Conservation (phyloP, 2,113 vertebrate species). For the Etheostoma cragini region DNA sequence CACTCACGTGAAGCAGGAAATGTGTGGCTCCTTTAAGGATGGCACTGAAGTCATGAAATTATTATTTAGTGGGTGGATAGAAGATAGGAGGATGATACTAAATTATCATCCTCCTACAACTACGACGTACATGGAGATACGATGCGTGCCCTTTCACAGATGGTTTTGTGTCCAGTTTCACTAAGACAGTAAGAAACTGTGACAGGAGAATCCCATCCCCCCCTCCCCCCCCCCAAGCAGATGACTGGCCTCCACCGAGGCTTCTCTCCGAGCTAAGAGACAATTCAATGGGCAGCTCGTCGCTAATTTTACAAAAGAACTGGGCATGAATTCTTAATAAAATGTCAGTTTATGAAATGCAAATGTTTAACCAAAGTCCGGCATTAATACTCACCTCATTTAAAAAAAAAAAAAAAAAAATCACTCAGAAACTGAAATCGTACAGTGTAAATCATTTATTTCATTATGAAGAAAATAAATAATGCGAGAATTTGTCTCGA, state of each 20-base stretch:
- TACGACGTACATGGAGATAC: conserved; percentile 17
- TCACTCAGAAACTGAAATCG: neutral
- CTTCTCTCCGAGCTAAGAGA: conserved; percentile 29
- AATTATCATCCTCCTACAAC: conserved; percentile 64
- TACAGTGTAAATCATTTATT: conserved; percentile 45
- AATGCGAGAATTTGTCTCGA: neutral
- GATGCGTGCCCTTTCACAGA: conserved; percentile 39
- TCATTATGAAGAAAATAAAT: conserved; percentile 12
- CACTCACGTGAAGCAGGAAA: conserved; percentile 63
- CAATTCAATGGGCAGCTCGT: conserved; percentile 38
- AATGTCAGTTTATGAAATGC: conserved; percentile 13
- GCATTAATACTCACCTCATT: neutral
- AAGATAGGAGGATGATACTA: conserved; percentile 58
- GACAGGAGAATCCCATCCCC: no score
- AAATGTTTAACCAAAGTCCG: neutral
- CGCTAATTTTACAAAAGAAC: conserved; percentile 14
- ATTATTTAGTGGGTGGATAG: conserved; percentile 66
- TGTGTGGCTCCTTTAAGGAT: conserved; percentile 53
- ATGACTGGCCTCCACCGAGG: conserved; percentile 23
- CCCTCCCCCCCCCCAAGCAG: no score
- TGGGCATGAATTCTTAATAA: conserved; percentile 7
- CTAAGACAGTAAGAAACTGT: conserved; percentile 42
- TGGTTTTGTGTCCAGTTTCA: conserved; percentile 44
- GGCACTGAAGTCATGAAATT: conserved; percentile 52
- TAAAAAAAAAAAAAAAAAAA: neutral